phyloP scores from a whole-genome alignment of 1,140 invertebrate species.

The Ephestia elutella region DNA sequence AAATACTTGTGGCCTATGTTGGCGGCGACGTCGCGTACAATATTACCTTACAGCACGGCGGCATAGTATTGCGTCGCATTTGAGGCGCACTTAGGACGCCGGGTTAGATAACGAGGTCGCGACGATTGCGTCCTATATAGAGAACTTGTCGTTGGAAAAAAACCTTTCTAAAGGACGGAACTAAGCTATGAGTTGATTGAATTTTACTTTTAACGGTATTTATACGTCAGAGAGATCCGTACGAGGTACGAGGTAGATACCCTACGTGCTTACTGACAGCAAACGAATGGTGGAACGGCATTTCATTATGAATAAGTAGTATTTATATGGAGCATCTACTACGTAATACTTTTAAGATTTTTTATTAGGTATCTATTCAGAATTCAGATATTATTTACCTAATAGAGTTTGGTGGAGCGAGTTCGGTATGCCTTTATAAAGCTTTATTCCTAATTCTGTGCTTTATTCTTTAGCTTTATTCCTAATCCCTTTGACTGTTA shows the following conservation, averaged over 20 bases:
- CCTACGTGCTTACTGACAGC: not conserved
- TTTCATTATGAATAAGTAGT: not conserved
- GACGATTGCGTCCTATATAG: constrained; percentile 11
- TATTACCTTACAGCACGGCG: too few species aligned
- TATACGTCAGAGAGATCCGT: constrained; percentile 30
- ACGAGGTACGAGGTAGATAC: constrained; percentile 42
- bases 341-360: not conserved
- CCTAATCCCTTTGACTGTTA: too few species aligned
- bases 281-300: not conserved
- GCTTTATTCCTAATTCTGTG: too few species aligned
- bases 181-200: constrained; percentile 11
- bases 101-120: constrained; percentile 20
- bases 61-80: too few species aligned
- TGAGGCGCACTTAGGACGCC: too few species aligned
- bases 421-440: too few species aligned
- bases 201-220: constrained; percentile 16
- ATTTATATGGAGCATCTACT: not conserved
- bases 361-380: too few species aligned
- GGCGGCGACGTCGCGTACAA: too few species aligned
- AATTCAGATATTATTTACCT: too few species aligned
- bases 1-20: too few species aligned
- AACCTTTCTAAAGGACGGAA: constrained; percentile 16
- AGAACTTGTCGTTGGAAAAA: constrained; percentile 13
- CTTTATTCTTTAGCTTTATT: too few species aligned
- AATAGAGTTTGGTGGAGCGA: too few species aligned